Evolutionary conservation across 2,888 invertebrate genomes (phyloP), one percentile per base, ranked within the genome.

Genomic region (Endotricha flammealis): DNA sequence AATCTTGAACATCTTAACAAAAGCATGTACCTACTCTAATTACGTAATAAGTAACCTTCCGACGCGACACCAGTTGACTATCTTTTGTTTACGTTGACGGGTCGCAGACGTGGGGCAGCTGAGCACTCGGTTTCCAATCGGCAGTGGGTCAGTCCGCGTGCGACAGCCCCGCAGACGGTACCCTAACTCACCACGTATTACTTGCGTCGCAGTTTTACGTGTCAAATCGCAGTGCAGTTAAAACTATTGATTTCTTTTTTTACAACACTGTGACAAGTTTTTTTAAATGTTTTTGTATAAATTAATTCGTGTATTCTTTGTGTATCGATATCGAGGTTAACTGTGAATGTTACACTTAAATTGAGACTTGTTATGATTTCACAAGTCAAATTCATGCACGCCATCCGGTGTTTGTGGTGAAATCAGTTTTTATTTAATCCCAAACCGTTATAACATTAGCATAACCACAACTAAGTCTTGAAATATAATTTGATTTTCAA

Each of bases 21-120:
- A 13, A 10, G 7, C 9, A 32, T 7, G 13, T 9, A 39, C 42
- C 22, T 7, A 42, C 36, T 30, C 12, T 31, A 40, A 9, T 41
- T 28, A 30, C 38, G 25, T 34, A 29, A 25, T 30, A 35, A 42
- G 36, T 42, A 42, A 24, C 33, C 39, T 29, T 39, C 40, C 23
- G 39, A 44, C 44, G 31, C 20, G 7, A 3, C 17, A 33, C 32
- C 32, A 32, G 24, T 32, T 25, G 32, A 23, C 24, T 12, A 6
- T 24, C 13, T 32, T 33, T 33, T 33, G 32, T 33, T 33, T 33
- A 33, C 32, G 25, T 11, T 16, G 25, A 11, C 11, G 32, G 32
- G 17, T 16, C 32, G 14, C 31, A 13, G 12, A 3, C 32, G 32
- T 17, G 32, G 3, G 14, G 11, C 32, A 32, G 7, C 25, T 14